Percentiles rank a stretch among this genome's conserved stretches.
phyloP scores from a whole-genome alignment of 1,140 invertebrate genomes.

The Melipona quadrifasciata region DNA sequence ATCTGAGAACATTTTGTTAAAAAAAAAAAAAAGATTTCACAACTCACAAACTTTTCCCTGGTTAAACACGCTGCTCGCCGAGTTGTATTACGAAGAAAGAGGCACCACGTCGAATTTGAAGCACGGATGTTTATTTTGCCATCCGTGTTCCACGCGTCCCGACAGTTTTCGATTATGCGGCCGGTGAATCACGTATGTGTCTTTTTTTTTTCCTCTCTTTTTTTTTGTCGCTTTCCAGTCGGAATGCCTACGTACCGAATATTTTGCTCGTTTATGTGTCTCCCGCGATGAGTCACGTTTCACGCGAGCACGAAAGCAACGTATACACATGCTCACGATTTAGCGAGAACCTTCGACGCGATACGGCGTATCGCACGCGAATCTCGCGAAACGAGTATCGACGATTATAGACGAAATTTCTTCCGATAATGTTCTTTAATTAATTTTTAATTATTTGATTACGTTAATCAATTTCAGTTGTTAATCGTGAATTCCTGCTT shows the following conservation, averaged over 20 bases:
- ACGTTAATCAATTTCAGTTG: too few relatives aligned
- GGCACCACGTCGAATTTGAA: neutral
- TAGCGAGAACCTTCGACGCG: constrained; percentile 15
- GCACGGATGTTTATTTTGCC: constrained; percentile 32
- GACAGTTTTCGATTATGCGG: constrained; percentile 40
- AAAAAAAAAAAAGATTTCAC: neutral
- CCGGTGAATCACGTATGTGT: constrained; percentile 33
- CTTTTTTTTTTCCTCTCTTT: neutral
- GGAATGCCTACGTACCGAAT: constrained; percentile 39
- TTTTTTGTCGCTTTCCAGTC: constrained; percentile 7
- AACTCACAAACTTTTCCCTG: too few relatives aligned
- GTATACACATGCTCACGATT: constrained; percentile 36
- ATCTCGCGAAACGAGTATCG: constrained; percentile 30
- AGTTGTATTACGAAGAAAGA: neutral
- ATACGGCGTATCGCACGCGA: constrained; percentile 19
- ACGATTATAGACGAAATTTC: neutral
- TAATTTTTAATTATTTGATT: too few relatives aligned
- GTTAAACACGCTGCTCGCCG: neutral
- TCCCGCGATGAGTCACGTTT: constrained; percentile 17
- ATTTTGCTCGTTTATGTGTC: constrained; percentile 27
- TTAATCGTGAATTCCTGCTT: too few relatives aligned
- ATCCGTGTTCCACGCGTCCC: constrained; percentile 24
- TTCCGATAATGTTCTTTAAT: too few relatives aligned
- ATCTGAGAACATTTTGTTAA: too few relatives aligned
- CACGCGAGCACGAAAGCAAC: neutral